Base-by-base conservation (phyloP, 2,797 vertebrate species). In the Coccyzus lansbergi region DNA sequence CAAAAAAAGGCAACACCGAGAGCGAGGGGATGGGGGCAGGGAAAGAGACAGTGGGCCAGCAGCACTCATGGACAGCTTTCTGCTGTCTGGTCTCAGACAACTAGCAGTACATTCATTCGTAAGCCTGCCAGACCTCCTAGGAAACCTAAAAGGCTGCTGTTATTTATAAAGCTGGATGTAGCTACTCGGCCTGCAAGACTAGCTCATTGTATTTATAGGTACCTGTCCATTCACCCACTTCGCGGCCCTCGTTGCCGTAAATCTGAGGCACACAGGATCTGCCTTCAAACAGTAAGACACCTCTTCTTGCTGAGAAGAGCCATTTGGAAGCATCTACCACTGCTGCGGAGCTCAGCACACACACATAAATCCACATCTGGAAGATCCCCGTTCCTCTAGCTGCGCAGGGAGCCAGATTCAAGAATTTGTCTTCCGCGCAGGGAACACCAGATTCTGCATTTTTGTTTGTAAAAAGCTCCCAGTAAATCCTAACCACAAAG, bases 81-180 rank as follows among this genome's bases (percentile, higher is more conserved):
- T 20, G 7, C 83, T 93, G 92, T 96, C 92, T 91, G 67, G 49
- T 75, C 88, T 76, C 84, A 75, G 85, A 91, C 72, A 91, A 86
- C 76, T 76, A 90, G 65, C 82, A 91, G 91, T 60, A 85, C 89
- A 90, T 92, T 93, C 76, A 72, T 89, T 93, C 93, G 85, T 95
- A 92, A 90, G 72, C 21, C 59, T 95, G 93, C 89, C 91, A 97
- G 91, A 95, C 93, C 95, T 95, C 93, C 94, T 91, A 93, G 92
- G 96, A 95, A 94, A 95, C 87, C 78, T 83, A 90, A 88, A 74
- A 83, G 69, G 91, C 72, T 93, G 91, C 72, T 89, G 91, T 95
- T 96, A 86, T 92, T 95, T 96, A 83, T 94, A 95, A 91, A 88
- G 67, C 89, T 83, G 58, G 69, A 89, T 16, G 40, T 38, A 89